Percentiles rank a stretch among this genome's conserved stretches.
Evolutionary conservation across 2,797 vertebrate genomes (phyloP).

Genomic region (Loris lydekkerianus): DNA sequence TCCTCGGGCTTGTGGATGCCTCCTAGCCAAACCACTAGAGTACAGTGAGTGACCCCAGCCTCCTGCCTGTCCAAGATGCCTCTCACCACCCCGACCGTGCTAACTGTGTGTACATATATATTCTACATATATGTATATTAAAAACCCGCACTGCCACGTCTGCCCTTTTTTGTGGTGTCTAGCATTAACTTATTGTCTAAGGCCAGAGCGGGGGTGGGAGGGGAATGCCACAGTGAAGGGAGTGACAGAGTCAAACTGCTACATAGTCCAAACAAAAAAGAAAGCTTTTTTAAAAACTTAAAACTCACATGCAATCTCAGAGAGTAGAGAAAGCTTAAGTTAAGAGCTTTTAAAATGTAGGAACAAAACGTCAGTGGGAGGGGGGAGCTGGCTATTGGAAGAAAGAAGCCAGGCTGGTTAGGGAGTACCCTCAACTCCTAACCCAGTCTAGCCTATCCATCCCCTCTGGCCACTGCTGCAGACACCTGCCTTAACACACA

Average conservation of each 20-base stretch:
- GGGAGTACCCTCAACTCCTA: constrained; percentile 5
- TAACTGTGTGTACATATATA: constrained; percentile 91
- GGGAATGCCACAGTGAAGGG: constrained; percentile 14
- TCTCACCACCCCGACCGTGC: constrained; percentile 86
- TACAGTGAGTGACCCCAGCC: constrained; percentile 72
- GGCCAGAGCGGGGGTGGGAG: constrained; percentile 66
- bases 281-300: constrained; percentile 7
- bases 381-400: background rate
- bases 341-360: constrained; percentile 27
- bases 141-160: constrained; percentile 87
- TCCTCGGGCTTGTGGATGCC: constrained; percentile 64
- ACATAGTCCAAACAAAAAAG: constrained; percentile 31
- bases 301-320: constrained; percentile 62
- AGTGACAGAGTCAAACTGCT: constrained; percentile 40
- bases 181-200: constrained; percentile 85
- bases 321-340: constrained; percentile 56
- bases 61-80: constrained; percentile 69
- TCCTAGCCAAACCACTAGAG: constrained; percentile 67
- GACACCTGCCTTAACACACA: constrained; percentile 83
- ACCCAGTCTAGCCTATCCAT: background rate
- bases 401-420: constrained; percentile 55
- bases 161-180: constrained; percentile 84
- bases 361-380: constrained; percentile 26
- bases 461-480: constrained; percentile 65
- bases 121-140: constrained; percentile 90